Evolutionary conservation across 2,113 vertebrate genomes (phyloP).

Genomic region (Pseudopodoces humilis): DNA sequence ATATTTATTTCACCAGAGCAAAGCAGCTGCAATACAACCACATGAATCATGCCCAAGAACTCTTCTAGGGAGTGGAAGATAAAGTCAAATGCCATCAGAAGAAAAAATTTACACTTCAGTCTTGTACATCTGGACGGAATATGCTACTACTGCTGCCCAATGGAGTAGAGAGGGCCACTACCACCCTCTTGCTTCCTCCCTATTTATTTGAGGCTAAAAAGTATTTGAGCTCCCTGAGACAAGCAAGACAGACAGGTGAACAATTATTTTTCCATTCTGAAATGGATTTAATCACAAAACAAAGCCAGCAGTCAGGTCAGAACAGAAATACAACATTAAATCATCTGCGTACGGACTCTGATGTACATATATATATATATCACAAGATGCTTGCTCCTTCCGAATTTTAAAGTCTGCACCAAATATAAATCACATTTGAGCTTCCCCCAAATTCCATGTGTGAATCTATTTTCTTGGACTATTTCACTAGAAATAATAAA

Average conservation of each 20-base stretch:
- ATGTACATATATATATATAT: neutral
- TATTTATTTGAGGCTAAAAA: neutral
- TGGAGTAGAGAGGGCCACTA: neutral
- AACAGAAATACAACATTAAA: neutral
- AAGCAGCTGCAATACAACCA: neutral
- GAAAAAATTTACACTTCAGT: neutral
- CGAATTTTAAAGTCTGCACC: neutral
- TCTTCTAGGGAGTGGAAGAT: neutral
- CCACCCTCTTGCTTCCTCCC: neutral
- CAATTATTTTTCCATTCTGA: neutral
- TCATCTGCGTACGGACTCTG: neutral
- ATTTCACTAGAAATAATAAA: neutral
- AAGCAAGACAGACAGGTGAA: neutral
- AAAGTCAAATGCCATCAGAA: neutral
- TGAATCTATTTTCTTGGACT: neutral
- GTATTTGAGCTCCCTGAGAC: neutral
- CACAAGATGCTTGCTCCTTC: neutral
- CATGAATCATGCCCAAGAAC: neutral
- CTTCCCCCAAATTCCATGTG: neutral
- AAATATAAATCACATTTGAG: neutral
- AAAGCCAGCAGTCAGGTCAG: neutral
- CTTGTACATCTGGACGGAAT: neutral
- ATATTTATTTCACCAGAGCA: neutral
- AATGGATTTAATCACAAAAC: neutral
- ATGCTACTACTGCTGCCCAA: neutral